Conservation (phyloP, 2,888 invertebrate species). For the Catocala fraxini region DNA sequence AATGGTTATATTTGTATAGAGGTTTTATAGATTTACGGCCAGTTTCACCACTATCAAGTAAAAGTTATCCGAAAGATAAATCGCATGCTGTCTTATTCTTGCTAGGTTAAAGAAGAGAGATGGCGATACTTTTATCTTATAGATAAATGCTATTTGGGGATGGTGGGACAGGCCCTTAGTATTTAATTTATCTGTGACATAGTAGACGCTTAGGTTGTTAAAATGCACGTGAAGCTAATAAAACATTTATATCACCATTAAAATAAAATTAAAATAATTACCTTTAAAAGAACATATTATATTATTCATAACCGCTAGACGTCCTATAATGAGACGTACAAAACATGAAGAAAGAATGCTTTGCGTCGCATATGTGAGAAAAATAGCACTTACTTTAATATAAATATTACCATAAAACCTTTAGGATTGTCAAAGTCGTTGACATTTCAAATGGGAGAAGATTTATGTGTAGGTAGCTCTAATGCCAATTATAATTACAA, state of each 20-base stretch:
- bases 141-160: too few species aligned
- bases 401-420: constrained; percentile 21
- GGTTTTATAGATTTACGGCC: too few species aligned
- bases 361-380: background rate
- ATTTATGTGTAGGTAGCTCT: background rate
- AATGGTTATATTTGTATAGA: too few species aligned
- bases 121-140: too few species aligned
- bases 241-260: background rate
- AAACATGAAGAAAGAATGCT: background rate
- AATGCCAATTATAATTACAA: background rate
- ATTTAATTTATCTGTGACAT: too few species aligned
- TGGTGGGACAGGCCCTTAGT: too few species aligned
- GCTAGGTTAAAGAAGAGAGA: too few species aligned
- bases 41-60: too few species aligned
- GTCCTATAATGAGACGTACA: constrained; percentile 2
- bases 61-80: too few species aligned
- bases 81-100: too few species aligned
- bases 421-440: background rate
- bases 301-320: background rate
- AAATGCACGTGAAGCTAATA: too few species aligned
- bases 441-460: background rate
- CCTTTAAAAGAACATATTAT: background rate
- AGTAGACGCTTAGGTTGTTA: too few species aligned
- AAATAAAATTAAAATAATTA: background rate
- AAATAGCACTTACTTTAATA: constrained; percentile 22